These are phyloP conservation scores for Catharus ustulatus DNA, from an alignment of 2,797 vertebrate species.

Conservation along the genomic window DNA sequence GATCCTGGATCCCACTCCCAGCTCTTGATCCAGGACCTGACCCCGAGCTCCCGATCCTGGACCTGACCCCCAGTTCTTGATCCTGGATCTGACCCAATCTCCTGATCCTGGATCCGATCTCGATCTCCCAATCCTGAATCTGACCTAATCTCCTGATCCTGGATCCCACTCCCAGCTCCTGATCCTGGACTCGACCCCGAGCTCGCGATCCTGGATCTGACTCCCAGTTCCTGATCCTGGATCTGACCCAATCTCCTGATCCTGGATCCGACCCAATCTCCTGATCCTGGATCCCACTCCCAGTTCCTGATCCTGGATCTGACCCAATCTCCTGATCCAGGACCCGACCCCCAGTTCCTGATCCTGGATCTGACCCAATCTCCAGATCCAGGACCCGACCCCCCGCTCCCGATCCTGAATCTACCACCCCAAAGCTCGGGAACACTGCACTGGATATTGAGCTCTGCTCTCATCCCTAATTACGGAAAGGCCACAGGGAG, in stretches of 20 bases:
- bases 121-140: too few species aligned
- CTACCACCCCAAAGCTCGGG: fast-evolving
- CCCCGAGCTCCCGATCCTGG: background rate
- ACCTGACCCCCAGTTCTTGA: too few species aligned
- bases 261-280: fast-evolving
- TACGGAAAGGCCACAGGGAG: background rate
- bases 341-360: fast-evolving
- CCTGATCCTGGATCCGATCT: background rate
- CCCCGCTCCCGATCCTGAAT: background rate
- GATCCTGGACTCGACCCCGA: background rate
- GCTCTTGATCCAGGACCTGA: background rate
- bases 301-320: fast-evolving
- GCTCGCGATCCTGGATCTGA: too few species aligned
- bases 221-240: too few species aligned
- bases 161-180: fast-evolving
- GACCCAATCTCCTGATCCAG: background rate
- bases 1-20: background rate
- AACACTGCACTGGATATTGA: background rate
- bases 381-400: background rate
- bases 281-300: fast-evolving
- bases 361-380: background rate
- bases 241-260: background rate
- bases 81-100: too few species aligned
- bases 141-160: background rate
- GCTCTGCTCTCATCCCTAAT: background rate